Evolutionary conservation across 2,113 vertebrate species (phyloP).

Genomic region (Oriolus oriolus): DNA sequence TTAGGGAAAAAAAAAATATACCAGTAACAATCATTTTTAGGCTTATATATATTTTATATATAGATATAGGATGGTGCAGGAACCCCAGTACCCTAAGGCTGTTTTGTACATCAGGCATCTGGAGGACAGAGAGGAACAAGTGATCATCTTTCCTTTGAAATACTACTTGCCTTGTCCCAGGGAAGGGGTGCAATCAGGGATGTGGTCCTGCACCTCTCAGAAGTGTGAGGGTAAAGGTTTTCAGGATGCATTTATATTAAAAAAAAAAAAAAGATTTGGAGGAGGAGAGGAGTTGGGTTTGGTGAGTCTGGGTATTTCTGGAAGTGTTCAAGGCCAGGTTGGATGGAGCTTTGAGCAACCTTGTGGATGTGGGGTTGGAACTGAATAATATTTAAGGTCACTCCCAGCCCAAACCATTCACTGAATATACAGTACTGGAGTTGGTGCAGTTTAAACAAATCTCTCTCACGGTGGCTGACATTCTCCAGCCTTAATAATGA

Average conservation of each 20-base stretch:
- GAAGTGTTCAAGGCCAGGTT: not conserved
- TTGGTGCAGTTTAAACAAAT: not conserved
- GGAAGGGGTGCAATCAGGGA: not conserved
- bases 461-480: not conserved
- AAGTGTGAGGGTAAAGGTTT: not conserved
- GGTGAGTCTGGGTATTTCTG: not conserved
- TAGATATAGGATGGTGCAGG: not conserved
- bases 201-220: not conserved
- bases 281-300: not conserved
- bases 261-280: not conserved
- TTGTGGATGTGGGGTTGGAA: not conserved
- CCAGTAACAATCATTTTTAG: not conserved
- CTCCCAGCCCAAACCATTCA: not conserved
- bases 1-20: not conserved
- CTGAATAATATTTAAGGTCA: not conserved
- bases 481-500: not conserved
- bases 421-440: not conserved
- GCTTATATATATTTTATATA: no score
- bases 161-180: not conserved
- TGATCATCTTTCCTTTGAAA: not conserved
- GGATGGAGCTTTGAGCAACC: not conserved
- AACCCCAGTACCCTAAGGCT: not conserved
- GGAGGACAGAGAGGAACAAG: not conserved
- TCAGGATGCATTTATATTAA: not conserved
- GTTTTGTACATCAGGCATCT: not conserved